These are phyloP conservation scores for Pterois miles DNA, from an alignment of 2,797 vertebrate genomes.

Conservation along the genomic window DNA sequence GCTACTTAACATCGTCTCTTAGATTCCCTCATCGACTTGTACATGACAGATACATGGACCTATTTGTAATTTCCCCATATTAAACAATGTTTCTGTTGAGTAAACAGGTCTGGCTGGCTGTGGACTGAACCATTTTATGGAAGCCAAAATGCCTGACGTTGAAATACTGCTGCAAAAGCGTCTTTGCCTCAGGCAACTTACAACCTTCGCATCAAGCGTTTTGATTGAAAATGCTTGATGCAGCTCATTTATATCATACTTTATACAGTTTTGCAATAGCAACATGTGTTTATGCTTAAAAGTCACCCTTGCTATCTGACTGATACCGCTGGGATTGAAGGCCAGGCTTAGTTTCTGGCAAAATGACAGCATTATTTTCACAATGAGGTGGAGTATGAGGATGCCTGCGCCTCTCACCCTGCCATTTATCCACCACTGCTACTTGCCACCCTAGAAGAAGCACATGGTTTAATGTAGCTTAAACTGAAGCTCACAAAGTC, in stretches of 20 bases:
- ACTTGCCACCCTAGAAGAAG: not conserved
- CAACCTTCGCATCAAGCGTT: slow-evolving; percentile 19
- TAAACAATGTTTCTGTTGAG: slow-evolving; percentile 22
- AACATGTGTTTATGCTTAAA: slow-evolving; percentile 4
- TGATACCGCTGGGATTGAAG: not conserved
- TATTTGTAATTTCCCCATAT: not conserved
- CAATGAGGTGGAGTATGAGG: not conserved
- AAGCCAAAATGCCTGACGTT: slow-evolving; percentile 40
- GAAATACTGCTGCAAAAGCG: slow-evolving; percentile 11
- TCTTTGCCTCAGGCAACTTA: slow-evolving; percentile 17
- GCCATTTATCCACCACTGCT: not conserved
- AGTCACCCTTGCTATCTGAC: slow-evolving; percentile 11
- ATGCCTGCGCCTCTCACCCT: not conserved
- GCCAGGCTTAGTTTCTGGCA: not conserved
- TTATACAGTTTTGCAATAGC: not conserved
- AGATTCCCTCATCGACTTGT: slow-evolving; percentile 9
- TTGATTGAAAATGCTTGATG: slow-evolving; percentile 29
- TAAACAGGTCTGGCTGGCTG: slow-evolving; percentile 9
- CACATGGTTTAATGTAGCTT: not conserved
- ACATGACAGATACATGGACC: slow-evolving; percentile 11
- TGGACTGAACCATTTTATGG: not conserved
- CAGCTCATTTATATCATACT: slow-evolving; percentile 13
- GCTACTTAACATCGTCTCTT: slow-evolving; percentile 7
- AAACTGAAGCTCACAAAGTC: not conserved
- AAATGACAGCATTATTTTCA: not conserved